phyloP scores from a whole-genome alignment of 2,797 vertebrate species.

The Coregonus ussuriensis region DNA sequence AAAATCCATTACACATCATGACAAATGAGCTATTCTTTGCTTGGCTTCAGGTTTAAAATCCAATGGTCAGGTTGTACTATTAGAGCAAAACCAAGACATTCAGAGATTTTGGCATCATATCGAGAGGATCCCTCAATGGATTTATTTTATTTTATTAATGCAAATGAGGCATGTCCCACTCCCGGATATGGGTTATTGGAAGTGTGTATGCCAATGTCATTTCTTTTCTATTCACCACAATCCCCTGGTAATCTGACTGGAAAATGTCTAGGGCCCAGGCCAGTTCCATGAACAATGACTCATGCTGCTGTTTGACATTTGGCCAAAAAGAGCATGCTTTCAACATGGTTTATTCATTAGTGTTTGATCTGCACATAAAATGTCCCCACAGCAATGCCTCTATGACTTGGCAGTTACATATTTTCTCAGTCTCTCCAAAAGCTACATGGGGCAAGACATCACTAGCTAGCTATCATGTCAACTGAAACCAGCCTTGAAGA shows the following conservation, averaged over 20 bases:
- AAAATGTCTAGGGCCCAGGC: slow-evolving; percentile 33
- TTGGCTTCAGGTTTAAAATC: not conserved
- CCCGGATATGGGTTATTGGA: not conserved
- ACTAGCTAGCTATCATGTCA: not conserved
- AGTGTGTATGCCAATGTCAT: not conserved
- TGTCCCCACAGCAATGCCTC: slow-evolving; percentile 66
- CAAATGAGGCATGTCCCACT: not conserved
- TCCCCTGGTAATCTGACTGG: slow-evolving; percentile 36
- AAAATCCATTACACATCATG: not conserved
- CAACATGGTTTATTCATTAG: slow-evolving; percentile 67
- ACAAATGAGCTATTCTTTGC: not conserved
- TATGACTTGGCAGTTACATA: slow-evolving; percentile 51
- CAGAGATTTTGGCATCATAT: not conserved
- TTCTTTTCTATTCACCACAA: not conserved
- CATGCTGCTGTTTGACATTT: slow-evolving; percentile 71
- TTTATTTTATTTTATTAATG: not conserved
- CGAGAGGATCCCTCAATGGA: not conserved
- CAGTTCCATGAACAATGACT: slow-evolving; percentile 53
- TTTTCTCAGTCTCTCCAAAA: slow-evolving; percentile 34
- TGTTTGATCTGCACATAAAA: slow-evolving; percentile 69
- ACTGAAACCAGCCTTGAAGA: not conserved
- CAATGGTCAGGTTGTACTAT: not conserved
- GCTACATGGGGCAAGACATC: not conserved
- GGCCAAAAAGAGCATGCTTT: slow-evolving; percentile 63
- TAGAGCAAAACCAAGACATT: not conserved